Evolutionary conservation across 2,888 invertebrate genomes (phyloP).

Genomic region (Eugnorisma glareosa): DNA sequence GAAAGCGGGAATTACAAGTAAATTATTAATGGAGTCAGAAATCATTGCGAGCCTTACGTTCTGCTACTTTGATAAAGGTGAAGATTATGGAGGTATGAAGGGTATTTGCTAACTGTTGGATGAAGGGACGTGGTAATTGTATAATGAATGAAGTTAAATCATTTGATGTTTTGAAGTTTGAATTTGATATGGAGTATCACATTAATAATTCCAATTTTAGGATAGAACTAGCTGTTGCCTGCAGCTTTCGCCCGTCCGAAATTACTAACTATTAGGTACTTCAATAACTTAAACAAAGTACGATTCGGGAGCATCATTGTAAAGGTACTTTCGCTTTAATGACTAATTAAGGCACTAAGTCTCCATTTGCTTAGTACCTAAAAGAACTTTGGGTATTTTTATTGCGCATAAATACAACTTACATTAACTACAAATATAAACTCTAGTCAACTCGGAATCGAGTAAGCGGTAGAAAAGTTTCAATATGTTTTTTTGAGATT

Average conservation of each 20-base stretch:
- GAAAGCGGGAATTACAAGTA: slow-evolving; percentile 67
- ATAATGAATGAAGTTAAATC: too few relatives aligned
- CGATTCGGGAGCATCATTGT: not conserved
- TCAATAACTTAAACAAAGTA: slow-evolving; percentile 2
- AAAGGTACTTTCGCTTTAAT: slow-evolving; percentile 15
- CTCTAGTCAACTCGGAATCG: not conserved
- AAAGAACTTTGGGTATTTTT: slow-evolving; percentile 23
- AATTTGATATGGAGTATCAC: not conserved
- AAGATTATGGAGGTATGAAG: slow-evolving; percentile 39
- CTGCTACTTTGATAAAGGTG: slow-evolving; percentile 46
- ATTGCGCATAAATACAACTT: slow-evolving; percentile 23
- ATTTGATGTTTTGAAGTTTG: not conserved
- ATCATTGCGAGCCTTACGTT: slow-evolving; percentile 50
- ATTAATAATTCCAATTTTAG: not conserved
- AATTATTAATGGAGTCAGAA: slow-evolving; percentile 63
- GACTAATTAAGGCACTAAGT: slow-evolving; percentile 21
- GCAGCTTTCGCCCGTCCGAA: too few relatives aligned
- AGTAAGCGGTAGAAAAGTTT: not conserved
- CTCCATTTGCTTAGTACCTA: slow-evolving; percentile 3
- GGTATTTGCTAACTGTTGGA: slow-evolving; percentile 1
- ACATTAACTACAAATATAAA: slow-evolving; percentile 24
- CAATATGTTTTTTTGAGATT: not conserved
- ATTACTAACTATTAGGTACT: not conserved
- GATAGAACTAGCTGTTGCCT: not conserved
- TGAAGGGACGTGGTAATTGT: not conserved